Conservation (phyloP, 2,113 vertebrate genomes). For the Excalfactoria chinensis region DNA sequence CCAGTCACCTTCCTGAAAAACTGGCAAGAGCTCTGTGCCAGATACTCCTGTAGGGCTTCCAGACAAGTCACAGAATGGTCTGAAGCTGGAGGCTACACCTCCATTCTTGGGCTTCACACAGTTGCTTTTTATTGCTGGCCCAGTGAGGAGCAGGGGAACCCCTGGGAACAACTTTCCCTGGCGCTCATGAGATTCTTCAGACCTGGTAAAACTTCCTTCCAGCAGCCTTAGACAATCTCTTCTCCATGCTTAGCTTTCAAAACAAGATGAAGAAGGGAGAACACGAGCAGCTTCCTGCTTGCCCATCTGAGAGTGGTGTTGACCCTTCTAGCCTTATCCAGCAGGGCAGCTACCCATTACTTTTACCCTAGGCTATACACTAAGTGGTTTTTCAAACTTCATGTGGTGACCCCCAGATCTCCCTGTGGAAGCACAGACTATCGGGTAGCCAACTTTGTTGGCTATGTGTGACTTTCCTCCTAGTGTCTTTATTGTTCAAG, state of each 20-base stretch:
- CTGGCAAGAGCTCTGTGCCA: not conserved
- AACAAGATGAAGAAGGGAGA: not conserved
- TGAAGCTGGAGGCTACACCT: not conserved
- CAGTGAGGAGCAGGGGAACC: rapidly evolving
- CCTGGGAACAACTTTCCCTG: rapidly evolving
- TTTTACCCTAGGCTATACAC: not conserved
- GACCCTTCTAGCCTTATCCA: not conserved
- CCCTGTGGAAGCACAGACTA: not conserved
- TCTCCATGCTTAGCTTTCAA: not conserved
- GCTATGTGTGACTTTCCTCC: not conserved
- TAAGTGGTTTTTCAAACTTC: not conserved
- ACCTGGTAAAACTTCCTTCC: not conserved
- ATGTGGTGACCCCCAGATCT: not conserved
- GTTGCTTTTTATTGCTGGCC: rapidly evolving
- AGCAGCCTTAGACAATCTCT: not conserved
- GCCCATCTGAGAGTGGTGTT: not conserved
- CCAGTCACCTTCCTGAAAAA: constrained; percentile 65
- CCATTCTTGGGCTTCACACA: not conserved
- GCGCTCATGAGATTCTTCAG: not conserved
- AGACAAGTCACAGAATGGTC: constrained; percentile 13
- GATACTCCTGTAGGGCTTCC: not conserved
- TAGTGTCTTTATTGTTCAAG: not conserved
- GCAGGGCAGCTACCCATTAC: not conserved
- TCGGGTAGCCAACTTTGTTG: not conserved
- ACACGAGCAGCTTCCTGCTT: not conserved